Percentiles rank a stretch among this genome's conserved stretches.
These are phyloP conservation scores for Prosopocoilus inquinatus DNA, from an alignment of 2,888 invertebrate genomes.

Conservation along the genomic window DNA sequence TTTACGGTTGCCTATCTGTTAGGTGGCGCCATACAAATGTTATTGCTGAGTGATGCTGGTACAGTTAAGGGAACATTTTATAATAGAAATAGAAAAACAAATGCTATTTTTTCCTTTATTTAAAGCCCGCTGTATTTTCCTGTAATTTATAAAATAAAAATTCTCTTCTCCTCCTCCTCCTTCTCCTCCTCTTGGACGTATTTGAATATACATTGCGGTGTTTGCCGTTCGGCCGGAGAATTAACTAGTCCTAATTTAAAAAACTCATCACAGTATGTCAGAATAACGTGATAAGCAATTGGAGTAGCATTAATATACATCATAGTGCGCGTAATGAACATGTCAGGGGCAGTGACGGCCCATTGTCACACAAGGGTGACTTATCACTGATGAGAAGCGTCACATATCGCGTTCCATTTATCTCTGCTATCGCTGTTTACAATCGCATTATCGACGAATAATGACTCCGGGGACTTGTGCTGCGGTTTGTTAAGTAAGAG, in stretches of 20 bases:
- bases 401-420: constrained; percentile 31
- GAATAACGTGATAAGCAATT: constrained; percentile 21
- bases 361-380: constrained; percentile 35
- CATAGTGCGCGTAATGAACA: constrained; percentile 43
- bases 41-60: too few relatives aligned
- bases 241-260: constrained; percentile 4
- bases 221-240: constrained; percentile 1
- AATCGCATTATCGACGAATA: constrained; percentile 33
- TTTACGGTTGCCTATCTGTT: too few relatives aligned
- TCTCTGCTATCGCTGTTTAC: constrained; percentile 36
- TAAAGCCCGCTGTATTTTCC: too few relatives aligned
- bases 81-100: too few relatives aligned
- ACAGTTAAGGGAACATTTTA: too few relatives aligned
- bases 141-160: too few relatives aligned
- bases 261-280: constrained; percentile 18
- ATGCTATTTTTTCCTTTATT: too few relatives aligned
- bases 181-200: neutral
- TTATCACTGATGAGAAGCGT: constrained; percentile 28
- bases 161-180: too few relatives aligned
- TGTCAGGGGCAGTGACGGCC: constrained; percentile 41
- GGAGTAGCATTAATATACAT: constrained; percentile 23
- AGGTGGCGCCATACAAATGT: too few relatives aligned
- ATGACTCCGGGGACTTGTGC: constrained; percentile 15
- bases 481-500: constrained; percentile 16
- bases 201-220: neutral